A percentile compares a stretch with the other conserved stretches of the same genome.
Evolutionary conservation across 2,113 vertebrate species (phyloP).

Genomic region (crab-eating macaque (Macaca fascicularis)): T2T-MFA8v1.1 NC_088389.1:44142001-44142500

Average conservation of each 20-base stretch:
- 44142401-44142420: not conserved
- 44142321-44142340: not conserved
- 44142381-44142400: not conserved
- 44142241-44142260: not conserved
- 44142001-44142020: not conserved
- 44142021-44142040: not conserved
- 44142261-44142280: not conserved
- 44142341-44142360: accelerated
- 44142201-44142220: not conserved
- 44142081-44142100: not conserved
- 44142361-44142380: not conserved
- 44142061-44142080: not conserved
- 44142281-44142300: not conserved
- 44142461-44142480: not conserved
- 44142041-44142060: not conserved
- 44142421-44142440: not conserved
- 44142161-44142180: not conserved
- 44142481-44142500: not conserved
- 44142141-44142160: too few relatives aligned
- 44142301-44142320: not conserved
- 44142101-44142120: accelerated
- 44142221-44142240: too few relatives aligned
- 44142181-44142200: not conserved
- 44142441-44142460: not conserved
- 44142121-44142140: not conserved